Conservation (phyloP, 2,113 vertebrate species). For the Anarhynchus alexandrinus region DNA sequence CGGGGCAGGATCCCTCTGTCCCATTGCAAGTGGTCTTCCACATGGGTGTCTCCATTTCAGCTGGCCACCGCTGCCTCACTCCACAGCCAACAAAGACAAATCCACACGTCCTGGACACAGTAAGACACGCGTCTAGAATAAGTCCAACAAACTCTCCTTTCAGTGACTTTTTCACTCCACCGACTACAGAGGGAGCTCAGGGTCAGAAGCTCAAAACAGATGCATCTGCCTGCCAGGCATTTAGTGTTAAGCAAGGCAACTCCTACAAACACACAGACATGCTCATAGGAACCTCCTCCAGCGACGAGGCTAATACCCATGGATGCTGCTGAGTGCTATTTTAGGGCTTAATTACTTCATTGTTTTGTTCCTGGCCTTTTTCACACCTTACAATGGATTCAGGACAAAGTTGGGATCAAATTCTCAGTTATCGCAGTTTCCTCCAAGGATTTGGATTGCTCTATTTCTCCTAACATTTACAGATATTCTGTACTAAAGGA, state of each 20-base stretch:
- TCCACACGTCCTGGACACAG: not conserved
- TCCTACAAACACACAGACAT: fast-evolving
- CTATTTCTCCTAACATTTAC: not conserved
- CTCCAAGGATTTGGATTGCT: not conserved
- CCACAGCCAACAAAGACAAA: not conserved
- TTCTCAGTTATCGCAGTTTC: not conserved
- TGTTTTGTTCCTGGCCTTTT: not conserved
- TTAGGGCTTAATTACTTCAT: not conserved
- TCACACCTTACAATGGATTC: not conserved
- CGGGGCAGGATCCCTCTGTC: not conserved
- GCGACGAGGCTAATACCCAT: not conserved
- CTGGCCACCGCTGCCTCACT: not conserved
- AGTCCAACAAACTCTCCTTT: not conserved
- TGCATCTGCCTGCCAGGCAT: not conserved
- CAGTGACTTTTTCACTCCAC: not conserved
- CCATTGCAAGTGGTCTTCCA: fast-evolving
- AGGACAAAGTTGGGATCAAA: not conserved
- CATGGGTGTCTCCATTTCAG: not conserved
- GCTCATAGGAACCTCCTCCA: not conserved
- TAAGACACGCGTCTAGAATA: not conserved
- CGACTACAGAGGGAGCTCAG: not conserved
- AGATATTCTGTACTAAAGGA: not conserved
- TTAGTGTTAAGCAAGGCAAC: not conserved
- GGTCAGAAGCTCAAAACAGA: not conserved
- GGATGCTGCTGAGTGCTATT: not conserved